phyloP scores from a whole-genome alignment of 2,113 vertebrate genomes.

The Rhea pennata region DNA sequence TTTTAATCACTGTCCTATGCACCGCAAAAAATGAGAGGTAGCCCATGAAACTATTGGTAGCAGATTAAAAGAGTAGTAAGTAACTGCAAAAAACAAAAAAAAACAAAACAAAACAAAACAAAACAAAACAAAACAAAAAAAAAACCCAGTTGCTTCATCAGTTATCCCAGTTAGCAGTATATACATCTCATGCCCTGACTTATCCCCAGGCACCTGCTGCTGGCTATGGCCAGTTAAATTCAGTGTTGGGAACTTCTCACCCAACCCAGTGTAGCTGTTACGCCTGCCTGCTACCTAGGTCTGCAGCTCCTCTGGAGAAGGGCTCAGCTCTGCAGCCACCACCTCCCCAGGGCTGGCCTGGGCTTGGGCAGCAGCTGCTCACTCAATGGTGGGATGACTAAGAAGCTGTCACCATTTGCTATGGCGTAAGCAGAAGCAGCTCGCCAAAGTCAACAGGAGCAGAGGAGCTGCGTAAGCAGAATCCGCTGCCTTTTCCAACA shows the following conservation, averaged over 20 bases:
- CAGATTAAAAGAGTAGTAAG: neutral
- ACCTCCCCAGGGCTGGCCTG: no score
- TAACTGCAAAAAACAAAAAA: neutral
- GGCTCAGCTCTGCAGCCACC: neutral
- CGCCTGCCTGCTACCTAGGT: neutral
- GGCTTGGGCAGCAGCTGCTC: no score
- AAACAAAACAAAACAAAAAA: no score
- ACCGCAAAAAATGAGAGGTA: neutral
- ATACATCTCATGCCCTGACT: neutral
- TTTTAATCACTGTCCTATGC: neutral
- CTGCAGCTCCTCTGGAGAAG: neutral
- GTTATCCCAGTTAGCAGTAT: neutral
- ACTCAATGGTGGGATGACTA: no score
- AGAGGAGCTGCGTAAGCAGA: neutral
- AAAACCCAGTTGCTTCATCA: neutral
- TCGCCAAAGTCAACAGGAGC: neutral
- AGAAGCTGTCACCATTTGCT: neutral
- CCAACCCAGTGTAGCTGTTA: neutral
- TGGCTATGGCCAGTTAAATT: neutral
- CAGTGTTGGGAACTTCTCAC: neutral
- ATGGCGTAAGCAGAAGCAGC: neutral
- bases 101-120: no score
- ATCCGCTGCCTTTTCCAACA: neutral
- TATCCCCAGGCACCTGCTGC: neutral
- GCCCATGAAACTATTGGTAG: neutral